Evolutionary conservation across 2,113 vertebrate genomes (phyloP).

Genomic region (Triplophysa rosa): DNA sequence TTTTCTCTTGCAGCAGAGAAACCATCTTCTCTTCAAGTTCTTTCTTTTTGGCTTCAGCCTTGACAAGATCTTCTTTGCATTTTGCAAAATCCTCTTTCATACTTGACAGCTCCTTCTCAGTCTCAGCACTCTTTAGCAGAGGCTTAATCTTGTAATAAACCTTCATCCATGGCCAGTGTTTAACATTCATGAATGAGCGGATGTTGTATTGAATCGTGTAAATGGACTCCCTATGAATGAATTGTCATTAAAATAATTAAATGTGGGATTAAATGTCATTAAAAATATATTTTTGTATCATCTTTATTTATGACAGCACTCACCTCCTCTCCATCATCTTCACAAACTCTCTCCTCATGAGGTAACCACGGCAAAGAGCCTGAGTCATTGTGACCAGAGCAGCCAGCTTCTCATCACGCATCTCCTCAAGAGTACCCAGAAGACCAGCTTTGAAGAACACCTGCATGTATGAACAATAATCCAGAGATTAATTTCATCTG

Average conservation of each 20-base stretch:
- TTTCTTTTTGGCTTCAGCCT: conserved; percentile 35
- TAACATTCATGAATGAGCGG: conserved; percentile 6
- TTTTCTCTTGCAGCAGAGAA: not conserved
- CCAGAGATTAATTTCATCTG: too few species aligned
- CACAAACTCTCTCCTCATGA: not conserved
- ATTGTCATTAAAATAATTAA: not conserved
- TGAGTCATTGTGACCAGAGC: not conserved
- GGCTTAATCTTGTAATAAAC: conserved; percentile 33
- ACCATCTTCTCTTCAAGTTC: not conserved
- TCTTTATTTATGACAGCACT: not conserved
- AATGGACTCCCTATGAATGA: conserved; percentile 24
- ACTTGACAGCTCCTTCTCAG: conserved; percentile 24
- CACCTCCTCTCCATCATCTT: conserved; percentile 72
- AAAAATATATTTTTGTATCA: not conserved
- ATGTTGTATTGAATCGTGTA: conserved; percentile 34
- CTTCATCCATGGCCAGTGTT: conserved; percentile 52
- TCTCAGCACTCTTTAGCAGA: conserved; percentile 34
- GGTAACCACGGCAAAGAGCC: not conserved
- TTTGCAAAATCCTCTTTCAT: conserved; percentile 32
- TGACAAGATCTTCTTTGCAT: conserved; percentile 29
- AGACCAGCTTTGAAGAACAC: conserved; percentile 98
- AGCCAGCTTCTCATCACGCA: not conserved
- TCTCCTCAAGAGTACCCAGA: conserved; percentile 86
- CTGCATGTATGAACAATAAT: conserved; percentile 61
- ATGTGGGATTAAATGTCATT: too few species aligned